These are phyloP conservation scores for Lycorma delicatula DNA, from an alignment of 1,140 invertebrate species.

Conservation along the genomic window DNA sequence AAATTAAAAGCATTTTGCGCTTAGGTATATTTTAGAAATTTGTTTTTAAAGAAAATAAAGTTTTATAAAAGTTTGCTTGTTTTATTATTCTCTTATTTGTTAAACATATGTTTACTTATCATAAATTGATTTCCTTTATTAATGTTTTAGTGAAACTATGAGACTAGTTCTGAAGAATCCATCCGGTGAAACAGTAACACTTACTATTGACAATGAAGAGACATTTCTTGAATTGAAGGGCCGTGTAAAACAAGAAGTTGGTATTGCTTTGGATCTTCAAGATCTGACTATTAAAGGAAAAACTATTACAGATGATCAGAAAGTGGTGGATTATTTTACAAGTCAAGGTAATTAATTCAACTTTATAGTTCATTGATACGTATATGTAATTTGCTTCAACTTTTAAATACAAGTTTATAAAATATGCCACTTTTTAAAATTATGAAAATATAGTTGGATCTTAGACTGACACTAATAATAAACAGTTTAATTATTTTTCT, in stretches of 20 bases:
- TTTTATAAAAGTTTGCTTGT: not conserved
- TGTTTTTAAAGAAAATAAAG: not conserved
- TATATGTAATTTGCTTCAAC: not conserved
- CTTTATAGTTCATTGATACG: not conserved
- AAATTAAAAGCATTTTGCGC: not conserved
- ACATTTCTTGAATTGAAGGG: slow-evolving; percentile 28
- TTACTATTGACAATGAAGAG: slow-evolving; percentile 24
- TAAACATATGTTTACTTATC: not conserved
- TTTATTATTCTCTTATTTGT: not conserved
- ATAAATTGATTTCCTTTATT: not conserved
- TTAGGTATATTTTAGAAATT: not conserved
- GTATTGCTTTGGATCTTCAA: slow-evolving; percentile 25
- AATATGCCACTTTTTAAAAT: not conserved
- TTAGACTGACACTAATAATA: not conserved
- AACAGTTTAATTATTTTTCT: not conserved
- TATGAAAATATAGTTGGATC: not conserved
- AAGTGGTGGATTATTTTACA: slow-evolving; percentile 26
- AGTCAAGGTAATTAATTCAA: slow-evolving; percentile 4
- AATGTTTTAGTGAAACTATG: slow-evolving; percentile 5
- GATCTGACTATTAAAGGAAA: slow-evolving; percentile 27
- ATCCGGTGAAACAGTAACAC: slow-evolving; percentile 21
- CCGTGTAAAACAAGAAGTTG: slow-evolving; percentile 23
- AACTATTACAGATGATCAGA: slow-evolving; percentile 19
- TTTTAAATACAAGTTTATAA: not conserved
- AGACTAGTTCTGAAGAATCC: slow-evolving; percentile 24